Conservation (phyloP, 2,113 vertebrate genomes). For the Muntiacus reevesi region DNA sequence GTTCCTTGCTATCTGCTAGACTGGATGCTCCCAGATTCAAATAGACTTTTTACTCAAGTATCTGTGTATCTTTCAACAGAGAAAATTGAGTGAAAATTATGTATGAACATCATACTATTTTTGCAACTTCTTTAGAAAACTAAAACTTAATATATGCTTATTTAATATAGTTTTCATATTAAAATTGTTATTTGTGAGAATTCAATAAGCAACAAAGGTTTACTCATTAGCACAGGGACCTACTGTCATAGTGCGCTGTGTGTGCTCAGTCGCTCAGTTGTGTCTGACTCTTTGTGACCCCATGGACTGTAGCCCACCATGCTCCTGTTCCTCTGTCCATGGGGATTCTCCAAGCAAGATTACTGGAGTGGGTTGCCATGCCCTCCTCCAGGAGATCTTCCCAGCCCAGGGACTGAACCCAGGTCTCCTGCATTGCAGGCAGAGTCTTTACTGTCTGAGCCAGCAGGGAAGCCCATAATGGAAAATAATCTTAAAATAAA, state of each 20-base stretch:
- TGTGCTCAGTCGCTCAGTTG: neutral
- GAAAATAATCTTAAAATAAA: neutral
- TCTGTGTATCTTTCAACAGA: neutral
- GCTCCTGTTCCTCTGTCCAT: neutral
- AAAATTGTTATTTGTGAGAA: neutral
- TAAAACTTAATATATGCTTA: neutral
- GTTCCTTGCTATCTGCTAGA: neutral
- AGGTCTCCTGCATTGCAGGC: neutral
- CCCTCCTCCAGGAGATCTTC: neutral
- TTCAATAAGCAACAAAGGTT: neutral
- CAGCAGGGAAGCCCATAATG: neutral
- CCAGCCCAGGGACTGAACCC: neutral
- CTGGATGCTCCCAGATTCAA: neutral
- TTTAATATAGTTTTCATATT: neutral
- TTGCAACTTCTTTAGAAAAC: neutral
- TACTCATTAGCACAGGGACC: neutral
- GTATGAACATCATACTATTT: neutral
- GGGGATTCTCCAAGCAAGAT: neutral
- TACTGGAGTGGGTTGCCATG: neutral
- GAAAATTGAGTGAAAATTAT: neutral
- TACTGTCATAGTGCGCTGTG: neutral
- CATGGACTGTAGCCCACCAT: neutral
- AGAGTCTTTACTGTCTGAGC: neutral
- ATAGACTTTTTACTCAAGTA: neutral
- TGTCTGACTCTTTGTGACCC: neutral